Conservation (phyloP, 2,797 vertebrate species). For the Remorina albescens region DNA sequence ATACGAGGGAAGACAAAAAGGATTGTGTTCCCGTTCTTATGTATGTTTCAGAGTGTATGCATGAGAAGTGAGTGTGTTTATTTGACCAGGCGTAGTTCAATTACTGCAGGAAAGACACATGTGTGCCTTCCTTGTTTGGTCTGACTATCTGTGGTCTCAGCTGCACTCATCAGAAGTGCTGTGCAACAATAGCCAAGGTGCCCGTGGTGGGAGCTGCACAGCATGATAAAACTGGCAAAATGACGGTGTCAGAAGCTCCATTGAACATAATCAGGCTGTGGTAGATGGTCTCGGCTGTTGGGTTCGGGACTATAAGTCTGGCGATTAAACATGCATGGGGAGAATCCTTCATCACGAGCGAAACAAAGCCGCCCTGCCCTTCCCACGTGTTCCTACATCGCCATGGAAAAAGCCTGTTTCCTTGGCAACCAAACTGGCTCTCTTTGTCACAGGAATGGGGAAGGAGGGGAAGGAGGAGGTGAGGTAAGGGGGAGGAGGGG, state of each 20-base stretch:
- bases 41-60: constrained; percentile 38
- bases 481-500: constrained; percentile 20
- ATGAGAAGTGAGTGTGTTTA: constrained; percentile 64
- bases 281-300: constrained; percentile 70
- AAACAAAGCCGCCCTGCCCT: constrained; percentile 81
- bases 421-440: constrained; percentile 81
- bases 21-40: constrained; percentile 58
- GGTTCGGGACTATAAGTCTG: constrained; percentile 76
- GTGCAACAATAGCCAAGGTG: constrained; percentile 72
- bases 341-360: constrained; percentile 78
- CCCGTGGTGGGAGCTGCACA: constrained; percentile 65
- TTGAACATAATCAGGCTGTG: constrained; percentile 78
- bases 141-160: constrained; percentile 77
- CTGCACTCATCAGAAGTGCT: constrained; percentile 66
- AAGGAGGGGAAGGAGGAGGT: constrained; percentile 52
- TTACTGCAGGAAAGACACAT: constrained; percentile 28
- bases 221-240: constrained; percentile 74
- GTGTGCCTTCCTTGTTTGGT: constrained; percentile 70
- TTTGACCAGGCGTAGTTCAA: constrained; percentile 60
- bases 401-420: constrained; percentile 80
- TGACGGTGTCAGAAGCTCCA: constrained; percentile 76
- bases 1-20: constrained; percentile 71
- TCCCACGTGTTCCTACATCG: constrained; percentile 77
- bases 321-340: constrained; percentile 81
- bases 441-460: constrained; percentile 78